Evolutionary conservation across 53 echinoderm and acorn worm genomes (phyloP).

Genomic region (Echinometra lucunter): DNA sequence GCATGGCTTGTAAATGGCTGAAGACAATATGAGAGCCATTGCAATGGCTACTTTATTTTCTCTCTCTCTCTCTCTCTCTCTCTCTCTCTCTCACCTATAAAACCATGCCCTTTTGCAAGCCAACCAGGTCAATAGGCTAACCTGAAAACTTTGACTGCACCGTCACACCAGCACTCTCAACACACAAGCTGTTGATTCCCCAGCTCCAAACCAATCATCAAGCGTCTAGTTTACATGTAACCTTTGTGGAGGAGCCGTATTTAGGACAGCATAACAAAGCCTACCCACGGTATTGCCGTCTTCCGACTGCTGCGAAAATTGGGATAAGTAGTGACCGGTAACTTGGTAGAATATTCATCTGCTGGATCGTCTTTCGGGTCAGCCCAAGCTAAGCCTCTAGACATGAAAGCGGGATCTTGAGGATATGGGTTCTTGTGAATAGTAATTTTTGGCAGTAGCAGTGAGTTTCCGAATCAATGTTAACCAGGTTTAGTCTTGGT

Average conservation of each 20-base stretch:
- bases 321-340: slow-evolving; percentile 42
- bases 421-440: neutral
- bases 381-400: slow-evolving; percentile 19
- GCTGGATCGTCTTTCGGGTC: slow-evolving; percentile 24
- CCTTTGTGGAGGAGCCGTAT: slow-evolving; percentile 30
- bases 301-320: neutral
- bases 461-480: neutral
- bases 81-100: neutral
- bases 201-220: neutral
- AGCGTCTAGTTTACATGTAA: slow-evolving; percentile 22
- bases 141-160: neutral
- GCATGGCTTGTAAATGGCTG: neutral
- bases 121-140: slow-evolving; percentile 7
- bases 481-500: neutral
- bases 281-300: neutral
- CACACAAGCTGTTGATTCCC: slow-evolving; percentile 2
- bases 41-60: neutral
- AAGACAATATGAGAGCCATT: neutral
- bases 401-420: neutral
- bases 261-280: slow-evolving; percentile 13
- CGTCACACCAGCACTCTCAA: neutral
- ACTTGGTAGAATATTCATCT: slow-evolving; percentile 45
- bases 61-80: neutral
- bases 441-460: neutral
- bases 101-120: neutral